phyloP scores from a whole-genome alignment of 2,797 vertebrate genomes.

The Microhierax caerulescens region DNA sequence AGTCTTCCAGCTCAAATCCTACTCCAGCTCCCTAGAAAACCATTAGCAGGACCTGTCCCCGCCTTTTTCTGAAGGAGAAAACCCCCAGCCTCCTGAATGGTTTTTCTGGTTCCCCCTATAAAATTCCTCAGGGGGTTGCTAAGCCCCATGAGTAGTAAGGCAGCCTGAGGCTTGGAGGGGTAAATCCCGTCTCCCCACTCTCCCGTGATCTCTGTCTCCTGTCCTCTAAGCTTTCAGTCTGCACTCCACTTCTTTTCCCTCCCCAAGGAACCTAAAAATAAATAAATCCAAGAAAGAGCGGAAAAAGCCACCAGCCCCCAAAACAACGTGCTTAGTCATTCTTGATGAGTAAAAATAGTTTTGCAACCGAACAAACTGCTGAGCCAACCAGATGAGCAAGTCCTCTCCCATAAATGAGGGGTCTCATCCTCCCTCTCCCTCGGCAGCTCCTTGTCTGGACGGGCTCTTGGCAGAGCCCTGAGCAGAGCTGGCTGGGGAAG shows the following conservation, averaged over 20 bases:
- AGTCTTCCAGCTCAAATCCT: not conserved
- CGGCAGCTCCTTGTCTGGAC: not conserved
- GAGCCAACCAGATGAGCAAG: slow-evolving; percentile 8
- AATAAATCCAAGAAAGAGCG: slow-evolving; percentile 33
- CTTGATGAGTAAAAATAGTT: slow-evolving; percentile 40
- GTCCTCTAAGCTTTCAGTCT: not conserved
- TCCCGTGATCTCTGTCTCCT: not conserved
- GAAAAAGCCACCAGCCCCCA: slow-evolving; percentile 46
- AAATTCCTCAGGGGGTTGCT: not conserved
- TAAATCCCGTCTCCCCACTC: not conserved
- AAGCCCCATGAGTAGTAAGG: not conserved
- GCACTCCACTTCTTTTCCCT: not conserved
- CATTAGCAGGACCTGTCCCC: not conserved
- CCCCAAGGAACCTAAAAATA: slow-evolving; percentile 55
- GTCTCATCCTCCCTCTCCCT: not conserved
- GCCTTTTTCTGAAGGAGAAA: not conserved
- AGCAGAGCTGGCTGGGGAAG: not conserved
- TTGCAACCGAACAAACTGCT: slow-evolving; percentile 25
- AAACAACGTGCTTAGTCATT: slow-evolving; percentile 31
- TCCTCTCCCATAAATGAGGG: not conserved
- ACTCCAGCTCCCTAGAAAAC: not conserved
- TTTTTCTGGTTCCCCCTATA: not conserved
- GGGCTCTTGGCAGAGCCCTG: not conserved
- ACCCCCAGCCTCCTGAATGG: not conserved
- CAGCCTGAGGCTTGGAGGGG: not conserved